phyloP scores from a whole-genome alignment of 2,113 vertebrate genomes.

The Mola mola region DNA sequence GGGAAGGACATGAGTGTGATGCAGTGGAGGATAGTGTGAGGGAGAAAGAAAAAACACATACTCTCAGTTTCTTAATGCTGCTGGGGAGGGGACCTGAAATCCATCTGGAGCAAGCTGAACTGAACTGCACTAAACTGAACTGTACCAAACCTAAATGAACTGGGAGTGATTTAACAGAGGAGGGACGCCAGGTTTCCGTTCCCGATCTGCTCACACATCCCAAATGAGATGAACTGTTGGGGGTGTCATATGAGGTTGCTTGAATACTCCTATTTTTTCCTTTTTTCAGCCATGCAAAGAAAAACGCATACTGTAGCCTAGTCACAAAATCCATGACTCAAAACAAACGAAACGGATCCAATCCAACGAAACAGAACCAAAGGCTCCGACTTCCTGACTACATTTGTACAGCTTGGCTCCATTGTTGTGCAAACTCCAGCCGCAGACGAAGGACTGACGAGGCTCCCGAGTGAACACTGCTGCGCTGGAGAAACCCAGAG shows the following conservation, averaged over 20 bases:
- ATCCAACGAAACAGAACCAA: constrained; percentile 61
- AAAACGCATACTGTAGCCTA: constrained; percentile 38
- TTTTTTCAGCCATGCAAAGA: constrained; percentile 39
- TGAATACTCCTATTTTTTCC: constrained; percentile 29
- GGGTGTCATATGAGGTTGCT: constrained; percentile 29
- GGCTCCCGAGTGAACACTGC: constrained; percentile 18
- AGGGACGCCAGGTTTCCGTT: constrained; percentile 28
- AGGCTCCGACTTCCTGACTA: constrained; percentile 55
- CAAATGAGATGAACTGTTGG: constrained; percentile 33
- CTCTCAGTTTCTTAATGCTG: constrained; percentile 21
- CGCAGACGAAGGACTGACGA: constrained; percentile 21
- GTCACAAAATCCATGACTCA: constrained; percentile 34
- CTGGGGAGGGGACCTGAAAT: constrained; percentile 8
- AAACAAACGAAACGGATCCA: constrained; percentile 33
- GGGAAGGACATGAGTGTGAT: constrained; percentile 98
- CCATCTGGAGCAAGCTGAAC: constrained; percentile 17
- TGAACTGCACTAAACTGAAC: constrained; percentile 57
- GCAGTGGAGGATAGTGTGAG: constrained; percentile 96
- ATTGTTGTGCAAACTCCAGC: constrained; percentile 19
- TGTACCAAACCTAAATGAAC: constrained; percentile 48
- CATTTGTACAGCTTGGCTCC: constrained; percentile 39
- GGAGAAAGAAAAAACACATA: not conserved
- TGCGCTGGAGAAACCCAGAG: constrained; percentile 34
- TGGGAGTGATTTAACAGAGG: constrained; percentile 39
- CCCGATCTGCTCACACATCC: constrained; percentile 40